Percentiles rank a stretch among this genome's conserved stretches.
These are phyloP conservation scores for Epinotia ramella DNA, from an alignment of 2,888 invertebrate genomes.

Conservation along the genomic window DNA sequence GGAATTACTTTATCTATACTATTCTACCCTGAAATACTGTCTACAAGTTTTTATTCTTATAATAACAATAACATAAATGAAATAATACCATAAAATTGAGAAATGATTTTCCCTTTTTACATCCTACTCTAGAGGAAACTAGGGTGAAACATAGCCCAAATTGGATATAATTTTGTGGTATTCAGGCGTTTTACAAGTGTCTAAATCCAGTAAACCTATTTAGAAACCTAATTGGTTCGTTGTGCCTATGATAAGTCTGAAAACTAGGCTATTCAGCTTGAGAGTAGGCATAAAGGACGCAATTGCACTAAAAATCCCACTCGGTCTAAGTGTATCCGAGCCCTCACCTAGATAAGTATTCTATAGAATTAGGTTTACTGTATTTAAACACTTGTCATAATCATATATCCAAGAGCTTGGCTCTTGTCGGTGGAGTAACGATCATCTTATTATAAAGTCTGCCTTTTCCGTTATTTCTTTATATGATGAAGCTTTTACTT, in stretches of 20 bases:
- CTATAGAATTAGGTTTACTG: no score
- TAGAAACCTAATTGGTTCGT: not conserved
- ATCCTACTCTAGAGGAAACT: not conserved
- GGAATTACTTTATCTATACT: not conserved
- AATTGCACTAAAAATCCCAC: not conserved
- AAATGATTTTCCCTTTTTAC: not conserved
- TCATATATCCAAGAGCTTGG: no score
- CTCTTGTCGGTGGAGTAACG: no score
- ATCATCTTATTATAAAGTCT: no score
- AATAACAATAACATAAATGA: not conserved
- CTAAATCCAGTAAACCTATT: not conserved
- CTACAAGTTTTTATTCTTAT: not conserved
- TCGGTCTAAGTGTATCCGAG: no score
- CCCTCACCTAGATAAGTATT: no score
- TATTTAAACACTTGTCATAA: no score
- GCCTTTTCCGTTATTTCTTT: no score
- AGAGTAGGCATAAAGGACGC: not conserved
- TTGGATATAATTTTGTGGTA: not conserved
- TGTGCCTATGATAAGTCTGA: no score
- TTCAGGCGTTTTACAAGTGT: not conserved
- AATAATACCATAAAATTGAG: not conserved
- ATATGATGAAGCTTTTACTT: no score
- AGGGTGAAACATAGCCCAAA: not conserved
- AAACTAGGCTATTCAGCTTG: no score
- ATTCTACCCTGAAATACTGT: not conserved